These are phyloP conservation scores for Phyllopteryx taeniolatus DNA, from an alignment of 2,113 vertebrate genomes.

Conservation along the genomic window DNA sequence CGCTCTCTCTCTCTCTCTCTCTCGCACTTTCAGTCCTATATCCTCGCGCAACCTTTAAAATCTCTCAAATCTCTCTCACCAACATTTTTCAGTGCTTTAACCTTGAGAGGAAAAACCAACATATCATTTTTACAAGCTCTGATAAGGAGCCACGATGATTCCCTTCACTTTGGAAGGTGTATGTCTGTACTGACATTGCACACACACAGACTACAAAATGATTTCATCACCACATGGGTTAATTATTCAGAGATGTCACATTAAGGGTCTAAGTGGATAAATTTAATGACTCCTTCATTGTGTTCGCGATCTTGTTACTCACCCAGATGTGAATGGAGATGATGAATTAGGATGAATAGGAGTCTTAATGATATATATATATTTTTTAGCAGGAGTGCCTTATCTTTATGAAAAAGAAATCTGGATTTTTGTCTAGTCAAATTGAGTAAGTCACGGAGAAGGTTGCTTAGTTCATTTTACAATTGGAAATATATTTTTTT, in stretches of 20 bases:
- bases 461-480: neutral
- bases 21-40: neutral
- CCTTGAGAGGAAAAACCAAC: constrained; percentile 33
- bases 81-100: constrained; percentile 22
- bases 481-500: neutral
- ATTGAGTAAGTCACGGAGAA: neutral
- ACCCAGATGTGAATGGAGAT: constrained; percentile 46
- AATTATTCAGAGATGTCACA: constrained; percentile 45
- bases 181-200: neutral
- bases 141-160: constrained; percentile 3
- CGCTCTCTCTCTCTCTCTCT: constrained; percentile 7
- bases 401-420: constrained; percentile 11
- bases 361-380: constrained; percentile 30
- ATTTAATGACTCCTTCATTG: constrained; percentile 30
- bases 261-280: constrained; percentile 46
- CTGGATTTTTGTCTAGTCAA: neutral
- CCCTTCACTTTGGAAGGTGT: constrained; percentile 11
- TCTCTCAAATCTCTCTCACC: constrained; percentile 1
- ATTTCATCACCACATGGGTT: constrained; percentile 35
- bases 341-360: constrained; percentile 53
- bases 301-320: constrained; percentile 41
- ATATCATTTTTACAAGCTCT: constrained; percentile 35
- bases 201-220: constrained; percentile 18
- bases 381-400: constrained; percentile 20
- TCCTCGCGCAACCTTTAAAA: constrained; percentile 37